Evolutionary conservation across 1,140 invertebrate species (phyloP).

Genomic region (Gonatopus flavifemur): DNA sequence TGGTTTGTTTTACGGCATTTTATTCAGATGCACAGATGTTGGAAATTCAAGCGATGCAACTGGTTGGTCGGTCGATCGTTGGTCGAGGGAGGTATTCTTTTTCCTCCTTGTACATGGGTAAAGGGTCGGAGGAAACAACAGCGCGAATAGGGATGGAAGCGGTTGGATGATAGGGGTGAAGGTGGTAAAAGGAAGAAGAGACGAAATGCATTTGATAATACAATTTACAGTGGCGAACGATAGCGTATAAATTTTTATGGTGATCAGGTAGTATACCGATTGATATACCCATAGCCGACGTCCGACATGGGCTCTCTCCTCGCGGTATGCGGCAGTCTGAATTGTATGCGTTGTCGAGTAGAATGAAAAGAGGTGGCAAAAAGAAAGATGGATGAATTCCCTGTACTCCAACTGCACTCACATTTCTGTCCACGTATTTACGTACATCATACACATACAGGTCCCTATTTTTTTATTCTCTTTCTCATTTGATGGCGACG

Average conservation of each 20-base stretch:
- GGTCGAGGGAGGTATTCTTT: too few relatives aligned
- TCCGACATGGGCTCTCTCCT: slow-evolving; percentile 12
- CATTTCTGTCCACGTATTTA: too few relatives aligned
- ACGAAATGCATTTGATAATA: slow-evolving; percentile 50
- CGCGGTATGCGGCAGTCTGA: slow-evolving; percentile 30
- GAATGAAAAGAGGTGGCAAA: neutral
- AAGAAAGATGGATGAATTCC: neutral
- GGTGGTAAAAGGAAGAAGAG: slow-evolving; percentile 27
- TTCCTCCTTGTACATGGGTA: too few relatives aligned
- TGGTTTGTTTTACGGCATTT: too few relatives aligned
- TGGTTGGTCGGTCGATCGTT: too few relatives aligned
- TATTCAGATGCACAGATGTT: too few relatives aligned
- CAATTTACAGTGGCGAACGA: slow-evolving; percentile 51
- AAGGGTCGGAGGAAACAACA: too few relatives aligned
- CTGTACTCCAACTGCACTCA: neutral
- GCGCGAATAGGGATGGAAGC: too few relatives aligned
- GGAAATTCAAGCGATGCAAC: too few relatives aligned
- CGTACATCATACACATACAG: too few relatives aligned
- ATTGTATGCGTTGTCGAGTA: slow-evolving; percentile 30
- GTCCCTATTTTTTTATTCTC: too few relatives aligned
- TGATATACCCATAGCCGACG: slow-evolving; percentile 37
- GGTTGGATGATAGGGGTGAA: neutral
- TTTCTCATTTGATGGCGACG: too few relatives aligned
- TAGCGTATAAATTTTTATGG: slow-evolving; percentile 56
- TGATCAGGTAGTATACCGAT: slow-evolving; percentile 49